Evolutionary conservation across 1,140 invertebrate species (phyloP).

Genomic region (Chymomyza costata): DNA sequence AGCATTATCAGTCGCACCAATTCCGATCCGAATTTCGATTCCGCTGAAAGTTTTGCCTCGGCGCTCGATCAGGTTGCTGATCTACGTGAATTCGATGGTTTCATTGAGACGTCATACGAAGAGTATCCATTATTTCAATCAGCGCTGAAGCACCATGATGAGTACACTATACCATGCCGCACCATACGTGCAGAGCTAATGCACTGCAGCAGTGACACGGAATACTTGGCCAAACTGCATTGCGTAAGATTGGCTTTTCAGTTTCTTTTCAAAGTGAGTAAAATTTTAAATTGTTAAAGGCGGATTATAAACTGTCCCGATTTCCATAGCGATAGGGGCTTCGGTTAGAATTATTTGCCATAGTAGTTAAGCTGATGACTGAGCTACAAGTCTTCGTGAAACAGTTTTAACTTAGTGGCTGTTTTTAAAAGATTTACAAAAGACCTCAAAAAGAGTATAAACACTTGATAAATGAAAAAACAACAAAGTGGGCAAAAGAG

Average conservation of each 20-base stretch:
- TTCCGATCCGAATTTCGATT: slow-evolving; percentile 81
- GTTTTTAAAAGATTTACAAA: no score
- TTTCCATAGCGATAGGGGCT: no score
- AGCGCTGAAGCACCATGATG: slow-evolving; percentile 66
- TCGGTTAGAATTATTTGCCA: no score
- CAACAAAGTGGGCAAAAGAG: no score
- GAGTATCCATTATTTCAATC: slow-evolving; percentile 69
- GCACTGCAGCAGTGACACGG: slow-evolving; percentile 90
- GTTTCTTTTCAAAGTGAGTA: slow-evolving; percentile 81
- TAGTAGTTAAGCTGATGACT: no score
- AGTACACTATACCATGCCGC: slow-evolving; percentile 76
- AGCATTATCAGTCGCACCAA: slow-evolving; percentile 71
- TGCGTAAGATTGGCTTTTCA: slow-evolving; percentile 92
- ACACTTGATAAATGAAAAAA: no score
- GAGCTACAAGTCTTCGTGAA: no score
- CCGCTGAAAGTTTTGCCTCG: slow-evolving; percentile 94
- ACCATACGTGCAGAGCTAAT: slow-evolving; percentile 90
- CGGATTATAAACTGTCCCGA: no score
- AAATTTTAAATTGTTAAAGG: no score
- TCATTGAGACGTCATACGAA: slow-evolving; percentile 76
- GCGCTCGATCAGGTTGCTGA: slow-evolving; percentile 95
- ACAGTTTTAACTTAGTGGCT: no score
- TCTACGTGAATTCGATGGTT: slow-evolving; percentile 91
- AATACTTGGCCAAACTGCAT: slow-evolving; percentile 96
- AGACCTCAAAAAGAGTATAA: no score